Base-by-base conservation (phyloP, 2,888 invertebrate genomes). In the Tetheella fluctuosa region DNA sequence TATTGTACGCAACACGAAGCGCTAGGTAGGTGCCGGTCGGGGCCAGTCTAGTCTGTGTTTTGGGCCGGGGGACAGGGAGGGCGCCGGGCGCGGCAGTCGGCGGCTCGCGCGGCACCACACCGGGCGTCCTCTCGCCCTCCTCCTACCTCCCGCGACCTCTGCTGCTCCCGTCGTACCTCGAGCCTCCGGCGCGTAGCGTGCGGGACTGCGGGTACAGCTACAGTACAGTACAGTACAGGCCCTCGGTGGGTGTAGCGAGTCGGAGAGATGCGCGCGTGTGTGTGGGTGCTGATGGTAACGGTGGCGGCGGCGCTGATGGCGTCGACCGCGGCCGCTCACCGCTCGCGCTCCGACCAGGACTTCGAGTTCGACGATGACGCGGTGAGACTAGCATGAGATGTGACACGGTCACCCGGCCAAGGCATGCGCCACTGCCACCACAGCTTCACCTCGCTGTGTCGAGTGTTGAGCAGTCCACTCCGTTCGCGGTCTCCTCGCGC, bases 361-460 rank as follows among this genome's bases (percentile, higher is more conserved):
- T 91, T 91, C 84, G 91, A 91, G 82, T 91, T 91, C 83, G 90
- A 87, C 76, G 91, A 91, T 71, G 85, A 85, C 59, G 80, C 83
- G 85, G 90, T 89, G 79, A 84, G 80, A 52, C 13, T 34, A 1
- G 13, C 20, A 52, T 23, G 17, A 56, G 12, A 7, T 23, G 10
- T 54, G 23, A 52, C 23, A 30, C 52, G 12, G 12, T n/a, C n/a
- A n/a, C n/a, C n/a, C n/a, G n/a, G n/a, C n/a, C n/a, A n/a, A n/a
- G n/a, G n/a, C n/a, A n/a, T n/a, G n/a, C n/a, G n/a, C n/a, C n/a
- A n/a, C n/a, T n/a, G n/a, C n/a, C n/a, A n/a, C n/a, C n/a, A n/a
- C n/a, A n/a, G n/a, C n/a, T n/a, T n/a, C n/a, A n/a, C n/a, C n/a
- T n/a, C n/a, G n/a, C n/a, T n/a, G n/a, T n/a, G n/a, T n/a, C n/a